These are phyloP conservation scores for Rhyzopertha dominica DNA, from an alignment of 1,140 invertebrate species.

Conservation along the genomic window DNA sequence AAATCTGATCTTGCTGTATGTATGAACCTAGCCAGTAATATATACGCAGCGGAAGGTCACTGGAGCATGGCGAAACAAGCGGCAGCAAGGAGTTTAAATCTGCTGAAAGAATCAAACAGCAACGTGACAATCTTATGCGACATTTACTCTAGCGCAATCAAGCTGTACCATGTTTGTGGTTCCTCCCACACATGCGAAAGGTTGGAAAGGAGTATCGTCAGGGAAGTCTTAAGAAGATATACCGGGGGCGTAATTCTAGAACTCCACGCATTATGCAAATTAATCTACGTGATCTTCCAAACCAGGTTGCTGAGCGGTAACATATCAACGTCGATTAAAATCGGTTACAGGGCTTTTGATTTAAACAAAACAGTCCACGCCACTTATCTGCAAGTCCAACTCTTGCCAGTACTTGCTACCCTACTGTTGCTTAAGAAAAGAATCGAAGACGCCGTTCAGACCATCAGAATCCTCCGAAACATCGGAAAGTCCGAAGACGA, in stretches of 20 bases:
- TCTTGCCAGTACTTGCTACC: slow-evolving; percentile 47
- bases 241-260: slow-evolving; percentile 40
- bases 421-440: slow-evolving; percentile 42
- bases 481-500: slow-evolving; percentile 34
- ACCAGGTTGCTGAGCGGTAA: slow-evolving; percentile 41
- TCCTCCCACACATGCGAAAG: slow-evolving; percentile 35
- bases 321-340: slow-evolving; percentile 39
- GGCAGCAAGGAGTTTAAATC: slow-evolving; percentile 35
- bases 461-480: slow-evolving; percentile 36
- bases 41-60: slow-evolving; percentile 38
- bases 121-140: slow-evolving; percentile 42
- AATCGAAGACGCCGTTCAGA: slow-evolving; percentile 45
- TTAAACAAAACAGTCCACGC: slow-evolving; percentile 44
- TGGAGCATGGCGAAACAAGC: slow-evolving; percentile 40
- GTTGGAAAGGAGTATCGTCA: slow-evolving; percentile 32
- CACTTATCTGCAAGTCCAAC: slow-evolving; percentile 41
- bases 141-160: slow-evolving; percentile 40
- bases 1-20: slow-evolving; percentile 45
- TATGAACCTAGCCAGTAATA: slow-evolving; percentile 43
- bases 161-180: slow-evolving; percentile 39
- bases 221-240: slow-evolving; percentile 17
- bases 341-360: slow-evolving; percentile 44
- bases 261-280: slow-evolving; percentile 44
- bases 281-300: slow-evolving; percentile 44
- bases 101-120: slow-evolving; percentile 39